These are phyloP conservation scores for Mizuhopecten yessoensis DNA, from an alignment of 1,140 invertebrate genomes.

Conservation along the genomic window DNA sequence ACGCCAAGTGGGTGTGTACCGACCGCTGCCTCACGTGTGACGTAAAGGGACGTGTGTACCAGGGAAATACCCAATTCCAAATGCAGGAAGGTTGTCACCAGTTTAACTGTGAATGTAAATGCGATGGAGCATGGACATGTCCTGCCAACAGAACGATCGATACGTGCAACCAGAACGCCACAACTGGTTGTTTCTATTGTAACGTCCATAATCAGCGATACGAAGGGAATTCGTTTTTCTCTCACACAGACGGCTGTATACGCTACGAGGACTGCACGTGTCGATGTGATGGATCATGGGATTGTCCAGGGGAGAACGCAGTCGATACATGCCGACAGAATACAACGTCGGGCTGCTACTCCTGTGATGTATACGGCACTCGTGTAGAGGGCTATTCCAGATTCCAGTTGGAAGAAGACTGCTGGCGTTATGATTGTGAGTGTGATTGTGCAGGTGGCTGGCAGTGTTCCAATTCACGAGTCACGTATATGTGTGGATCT, in stretches of 20 bases:
- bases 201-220: slow-evolving; percentile 61
- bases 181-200: slow-evolving; percentile 63
- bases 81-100: slow-evolving; percentile 59
- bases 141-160: slow-evolving; percentile 66
- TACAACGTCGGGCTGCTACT: slow-evolving; percentile 52
- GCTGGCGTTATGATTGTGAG: slow-evolving; percentile 67
- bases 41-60: slow-evolving; percentile 45
- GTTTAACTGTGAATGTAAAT: slow-evolving; percentile 72
- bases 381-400: slow-evolving; percentile 45
- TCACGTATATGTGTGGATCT: slow-evolving; percentile 53
- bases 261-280: slow-evolving; percentile 70
- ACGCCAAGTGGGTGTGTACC: slow-evolving; percentile 62
- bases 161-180: slow-evolving; percentile 59
- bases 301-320: slow-evolving; percentile 68
- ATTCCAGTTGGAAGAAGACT: slow-evolving; percentile 65
- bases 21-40: slow-evolving; percentile 52
- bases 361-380: slow-evolving; percentile 62
- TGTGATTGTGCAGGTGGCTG: slow-evolving; percentile 72
- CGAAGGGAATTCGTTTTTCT: slow-evolving; percentile 68
- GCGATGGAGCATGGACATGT: slow-evolving; percentile 72
- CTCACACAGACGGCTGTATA: slow-evolving; percentile 67
- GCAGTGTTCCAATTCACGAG: slow-evolving; percentile 50
- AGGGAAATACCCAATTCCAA: slow-evolving; percentile 52
- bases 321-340: slow-evolving; percentile 66
- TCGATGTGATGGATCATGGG: slow-evolving; percentile 73